phyloP scores from a whole-genome alignment of 2,113 vertebrate genomes.

The Ranitomeya imitator region DNA sequence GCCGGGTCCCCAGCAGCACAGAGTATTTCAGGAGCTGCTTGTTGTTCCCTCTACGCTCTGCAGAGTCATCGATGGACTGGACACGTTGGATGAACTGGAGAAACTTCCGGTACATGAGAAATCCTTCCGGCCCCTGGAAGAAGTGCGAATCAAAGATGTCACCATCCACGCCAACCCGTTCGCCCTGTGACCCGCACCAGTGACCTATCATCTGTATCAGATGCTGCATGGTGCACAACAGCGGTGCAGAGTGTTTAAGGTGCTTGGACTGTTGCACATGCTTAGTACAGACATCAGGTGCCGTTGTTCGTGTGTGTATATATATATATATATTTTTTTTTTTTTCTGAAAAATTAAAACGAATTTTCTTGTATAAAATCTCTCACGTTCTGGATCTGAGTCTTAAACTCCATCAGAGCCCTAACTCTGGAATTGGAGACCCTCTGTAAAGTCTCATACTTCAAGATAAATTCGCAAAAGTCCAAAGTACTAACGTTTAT shows the following conservation, averaged over 20 bases:
- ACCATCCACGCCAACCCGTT: constrained; percentile 96
- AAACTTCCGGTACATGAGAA: constrained; percentile 96
- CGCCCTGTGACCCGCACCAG: constrained; percentile 64
- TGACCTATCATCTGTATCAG: constrained; percentile 3
- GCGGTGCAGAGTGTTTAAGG: background rate
- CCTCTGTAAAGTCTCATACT: no score
- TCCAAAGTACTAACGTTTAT: no score
- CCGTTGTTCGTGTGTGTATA: no score
- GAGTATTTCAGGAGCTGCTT: background rate
- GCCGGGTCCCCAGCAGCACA: background rate
- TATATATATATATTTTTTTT: no score
- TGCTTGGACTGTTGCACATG: background rate
- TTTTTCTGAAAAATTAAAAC: no score
- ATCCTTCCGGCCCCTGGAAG: constrained; percentile 90
- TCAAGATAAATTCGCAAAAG: no score
- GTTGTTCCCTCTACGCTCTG: background rate
- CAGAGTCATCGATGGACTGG: constrained; percentile 95
- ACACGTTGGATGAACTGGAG: constrained; percentile 94
- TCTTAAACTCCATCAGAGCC: no score
- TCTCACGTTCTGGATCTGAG: no score
- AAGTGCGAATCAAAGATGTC: constrained; percentile 90
- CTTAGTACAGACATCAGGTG: no score
- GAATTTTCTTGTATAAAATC: no score
- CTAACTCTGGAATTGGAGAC: no score
- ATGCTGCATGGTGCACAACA: background rate